Evolutionary conservation across 2,113 vertebrate genomes (phyloP), one percentile per base, ranked within the genome.

Genomic region (Anoplopoma fimbria): DNA sequence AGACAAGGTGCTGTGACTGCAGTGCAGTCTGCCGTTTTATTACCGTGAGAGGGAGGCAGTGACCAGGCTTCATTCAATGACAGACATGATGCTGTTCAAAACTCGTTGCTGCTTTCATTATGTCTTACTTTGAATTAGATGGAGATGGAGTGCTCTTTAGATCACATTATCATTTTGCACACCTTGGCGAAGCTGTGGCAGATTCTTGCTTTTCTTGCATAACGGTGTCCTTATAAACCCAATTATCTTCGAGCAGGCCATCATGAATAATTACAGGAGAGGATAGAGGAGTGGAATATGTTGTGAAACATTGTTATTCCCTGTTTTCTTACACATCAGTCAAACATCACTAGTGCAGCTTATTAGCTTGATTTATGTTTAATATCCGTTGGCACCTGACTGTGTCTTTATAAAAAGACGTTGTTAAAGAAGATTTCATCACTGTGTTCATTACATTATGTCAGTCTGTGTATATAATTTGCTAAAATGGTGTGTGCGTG

Each of bases 1-100:
- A 81, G 79, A 86, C 78, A 82, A 82, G 82, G 49, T 9, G n/a
- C 67, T 51, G 27, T 57, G 71, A 76, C 83, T 72, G 80, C 64
- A 72, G 38, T 69, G 53, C 65, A 74, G 55, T 78, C 60, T 72
- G 49, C 65, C 49, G 13, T 86, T 89, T 91, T 86, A 84, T 81
- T 65, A 79, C 68, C 42, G 51, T 70, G 49, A 6, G 76, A 89
- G 53, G 12, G 55, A 63, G 55, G 57, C 67, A 45, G 29, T 51
- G 82, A 62, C 23, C 53, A 75, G 69, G 34, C 69, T 62, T 68
- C 42, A 36, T 76, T 80, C 62, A 67, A 45, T 82, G 78, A 74
- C 55, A 82, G 61, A 65, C 38, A 8, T 4, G 29, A 27, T 33
- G 67, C 77, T 2, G 19, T 67, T 72, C 36, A 53, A 62, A 79